Evolutionary conservation across 2,113 vertebrate species (phyloP).

Genomic region (Meles meles): DNA sequence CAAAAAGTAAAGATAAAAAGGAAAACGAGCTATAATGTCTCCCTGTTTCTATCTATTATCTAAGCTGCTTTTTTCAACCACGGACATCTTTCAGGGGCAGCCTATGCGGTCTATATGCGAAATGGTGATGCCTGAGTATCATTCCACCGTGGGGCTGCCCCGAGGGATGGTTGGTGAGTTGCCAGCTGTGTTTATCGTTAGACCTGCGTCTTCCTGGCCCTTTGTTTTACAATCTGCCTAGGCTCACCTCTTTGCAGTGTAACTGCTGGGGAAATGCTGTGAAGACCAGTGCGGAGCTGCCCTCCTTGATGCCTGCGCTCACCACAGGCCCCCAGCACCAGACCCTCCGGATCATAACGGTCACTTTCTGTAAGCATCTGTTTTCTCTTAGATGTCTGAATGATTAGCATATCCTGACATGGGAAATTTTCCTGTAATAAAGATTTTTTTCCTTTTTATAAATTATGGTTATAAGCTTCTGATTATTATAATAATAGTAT

Average conservation of each 20-base stretch:
- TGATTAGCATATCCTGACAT: background rate
- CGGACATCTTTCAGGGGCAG: background rate
- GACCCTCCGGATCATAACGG: background rate
- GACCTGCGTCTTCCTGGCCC: accelerated
- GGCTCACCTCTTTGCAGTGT: background rate
- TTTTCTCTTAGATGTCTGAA: background rate
- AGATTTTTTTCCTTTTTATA: background rate
- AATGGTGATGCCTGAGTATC: background rate
- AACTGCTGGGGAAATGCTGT: background rate
- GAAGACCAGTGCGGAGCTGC: background rate
- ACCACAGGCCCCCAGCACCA: background rate
- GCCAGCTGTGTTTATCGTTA: background rate
- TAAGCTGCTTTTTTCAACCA: background rate
- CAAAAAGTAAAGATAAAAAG: background rate
- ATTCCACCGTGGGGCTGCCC: background rate
- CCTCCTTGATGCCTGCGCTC: background rate
- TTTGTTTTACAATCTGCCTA: background rate
- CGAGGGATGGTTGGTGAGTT: background rate
- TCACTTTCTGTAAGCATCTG: background rate
- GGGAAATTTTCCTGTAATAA: background rate
- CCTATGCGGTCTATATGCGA: too few species aligned
- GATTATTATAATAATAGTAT: background rate
- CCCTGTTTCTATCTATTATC: background rate
- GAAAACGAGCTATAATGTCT: background rate
- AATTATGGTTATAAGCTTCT: background rate